Base-by-base conservation (phyloP, 1,140 invertebrate genomes). In the Wasmannia auropunctata region DNA sequence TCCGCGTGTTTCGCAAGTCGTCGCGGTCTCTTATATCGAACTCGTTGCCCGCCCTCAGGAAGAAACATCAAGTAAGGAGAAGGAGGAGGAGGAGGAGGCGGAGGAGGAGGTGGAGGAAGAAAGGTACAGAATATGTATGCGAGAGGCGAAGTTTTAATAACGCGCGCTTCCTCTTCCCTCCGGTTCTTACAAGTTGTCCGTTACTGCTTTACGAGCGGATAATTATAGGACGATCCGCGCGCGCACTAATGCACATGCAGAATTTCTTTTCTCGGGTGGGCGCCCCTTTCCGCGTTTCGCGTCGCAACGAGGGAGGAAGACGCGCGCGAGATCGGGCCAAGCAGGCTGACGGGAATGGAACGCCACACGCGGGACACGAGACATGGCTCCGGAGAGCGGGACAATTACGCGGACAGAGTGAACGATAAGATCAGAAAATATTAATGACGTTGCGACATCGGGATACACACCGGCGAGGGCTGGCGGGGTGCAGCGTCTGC, bases 131-230 rank as follows among this genome's bases (percentile, higher is more conserved):
- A 69, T 62, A 86, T 74, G 85, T 67, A 46, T 77, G 87, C 65
- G 25, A 56, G 25, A 56, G 25, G 84, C 84, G 31, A 85, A 85
- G 83, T 86, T 89, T 87, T 87, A 89, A 90, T 85, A 89, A 90
- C 86, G 75, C 86, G 88, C 74, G 56, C 89, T 90, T 90, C 76
- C 88, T 90, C 81, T 90, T 83, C 74, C 65, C 75, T 56, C 70
- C 49, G 85, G n/a, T n/a, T n/a, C n/a, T 72, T 65, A 85, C 75
- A 88, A 88, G 54, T 81, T 83, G 83, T 85, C 79, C 65, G 83
- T 91, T 87, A 80, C 46, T 37, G 76, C 40, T 89, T 92, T 91
- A 92, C 88, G 91, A 92, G 87, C 90, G 90, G 84, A 92, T 92
- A 92, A 92, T 92, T 91, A 87, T 63, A 86, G 62, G 76, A 91